These are phyloP conservation scores for Spongilla lacustris DNA, from an alignment of 37 sponge, comb jelly and placozoan genomes.

Conservation along the genomic window DNA sequence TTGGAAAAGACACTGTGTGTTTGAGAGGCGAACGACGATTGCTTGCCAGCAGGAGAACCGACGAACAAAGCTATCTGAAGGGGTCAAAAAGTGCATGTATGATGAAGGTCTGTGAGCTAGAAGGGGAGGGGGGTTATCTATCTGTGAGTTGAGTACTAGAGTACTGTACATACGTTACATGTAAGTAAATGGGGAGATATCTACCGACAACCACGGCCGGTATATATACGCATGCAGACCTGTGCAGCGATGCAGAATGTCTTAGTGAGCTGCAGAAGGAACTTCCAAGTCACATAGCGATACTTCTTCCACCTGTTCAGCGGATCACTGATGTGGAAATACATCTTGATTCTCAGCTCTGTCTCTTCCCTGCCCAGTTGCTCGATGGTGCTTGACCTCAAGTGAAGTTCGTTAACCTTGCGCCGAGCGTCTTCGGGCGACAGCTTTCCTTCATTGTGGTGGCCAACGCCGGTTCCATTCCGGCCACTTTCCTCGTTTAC, in stretches of 20 bases:
- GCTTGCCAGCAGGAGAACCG: not conserved
- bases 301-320: slow-evolving; percentile 63
- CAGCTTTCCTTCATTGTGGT: not conserved
- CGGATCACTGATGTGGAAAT: slow-evolving; percentile 59
- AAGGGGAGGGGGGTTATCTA: too few species aligned
- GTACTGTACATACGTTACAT: too few species aligned
- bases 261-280: slow-evolving; percentile 49
- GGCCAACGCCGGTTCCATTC: not conserved
- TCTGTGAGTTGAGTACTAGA: too few species aligned
- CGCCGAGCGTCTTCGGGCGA: not conserved
- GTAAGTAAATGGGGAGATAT: too few species aligned
- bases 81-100: not conserved
- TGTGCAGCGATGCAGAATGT: slow-evolving; percentile 47
- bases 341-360: slow-evolving; percentile 57
- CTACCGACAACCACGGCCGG: too few species aligned
- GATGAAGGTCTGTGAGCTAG: too few species aligned
- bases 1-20: not conserved
- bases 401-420: not conserved
- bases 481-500: not conserved
- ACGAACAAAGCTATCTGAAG: not conserved
- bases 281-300: slow-evolving; percentile 41
- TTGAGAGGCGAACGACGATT: not conserved
- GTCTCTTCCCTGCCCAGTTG: slow-evolving; percentile 48
- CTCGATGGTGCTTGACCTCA: slow-evolving; percentile 4
- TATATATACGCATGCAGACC: slow-evolving; percentile 4